Conservation (phyloP, 1,140 invertebrate species). For the Scaptomyza pallida region DNA sequence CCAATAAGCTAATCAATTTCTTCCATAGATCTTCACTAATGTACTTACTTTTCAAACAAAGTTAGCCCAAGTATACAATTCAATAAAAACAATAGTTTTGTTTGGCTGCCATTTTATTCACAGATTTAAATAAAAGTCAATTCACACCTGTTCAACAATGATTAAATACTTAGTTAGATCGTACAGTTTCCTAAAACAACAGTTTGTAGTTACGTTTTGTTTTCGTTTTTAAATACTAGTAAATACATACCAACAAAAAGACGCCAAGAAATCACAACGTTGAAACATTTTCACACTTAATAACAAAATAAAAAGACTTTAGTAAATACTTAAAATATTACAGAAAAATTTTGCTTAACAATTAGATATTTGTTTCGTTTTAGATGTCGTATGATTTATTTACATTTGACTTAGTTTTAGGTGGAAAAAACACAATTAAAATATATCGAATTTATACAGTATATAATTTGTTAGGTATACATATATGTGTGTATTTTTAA, state of each 20-base stretch:
- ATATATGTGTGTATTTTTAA: not conserved
- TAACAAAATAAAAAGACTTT: conserved; percentile 8
- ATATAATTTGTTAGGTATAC: conserved; percentile 20
- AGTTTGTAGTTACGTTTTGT: conserved; percentile 11
- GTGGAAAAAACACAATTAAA: conserved; percentile 29
- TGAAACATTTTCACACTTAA: conserved; percentile 37
- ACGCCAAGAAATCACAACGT: conserved; percentile 62
- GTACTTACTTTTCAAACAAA: not conserved
- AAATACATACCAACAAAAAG: conserved; percentile 50
- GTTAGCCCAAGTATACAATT: not conserved
- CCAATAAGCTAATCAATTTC: no score
- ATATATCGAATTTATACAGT: conserved; percentile 55
- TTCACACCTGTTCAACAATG: conserved; percentile 50
- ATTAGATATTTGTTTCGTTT: conserved; percentile 10
- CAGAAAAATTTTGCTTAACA: conserved; percentile 31
- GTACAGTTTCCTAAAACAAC: conserved; percentile 64
- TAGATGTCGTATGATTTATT: conserved; percentile 59
- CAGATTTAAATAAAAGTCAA: conserved; percentile 50
- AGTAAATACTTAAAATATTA: conserved; percentile 32
- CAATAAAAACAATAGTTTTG: conserved; percentile 65
- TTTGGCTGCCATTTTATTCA: conserved; percentile 59
- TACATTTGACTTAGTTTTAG: conserved; percentile 71
- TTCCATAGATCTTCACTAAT: not conserved
- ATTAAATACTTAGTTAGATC: conserved; percentile 48
- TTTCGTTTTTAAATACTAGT: conserved; percentile 4